These are phyloP conservation scores for Mylabris sibirica DNA, from an alignment of 2,888 invertebrate species.

Conservation along the genomic window DNA sequence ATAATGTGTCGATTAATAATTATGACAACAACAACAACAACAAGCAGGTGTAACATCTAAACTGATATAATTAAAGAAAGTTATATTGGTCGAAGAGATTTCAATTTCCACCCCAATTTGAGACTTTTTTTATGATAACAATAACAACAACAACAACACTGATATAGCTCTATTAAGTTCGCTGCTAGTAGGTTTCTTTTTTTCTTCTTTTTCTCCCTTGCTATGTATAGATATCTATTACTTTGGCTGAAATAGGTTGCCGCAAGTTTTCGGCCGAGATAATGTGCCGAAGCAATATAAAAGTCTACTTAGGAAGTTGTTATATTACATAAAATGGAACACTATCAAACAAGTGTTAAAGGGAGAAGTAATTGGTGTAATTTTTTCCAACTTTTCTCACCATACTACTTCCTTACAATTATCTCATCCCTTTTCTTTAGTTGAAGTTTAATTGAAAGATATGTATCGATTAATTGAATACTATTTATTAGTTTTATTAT, in stretches of 20 bases:
- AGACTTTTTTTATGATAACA: neutral
- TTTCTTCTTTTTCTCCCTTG: neutral
- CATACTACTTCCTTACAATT: conserved; percentile 5
- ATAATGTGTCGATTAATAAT: neutral
- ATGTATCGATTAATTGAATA: neutral
- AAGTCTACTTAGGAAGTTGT: conserved; percentile 42
- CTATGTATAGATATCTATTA: conserved; percentile 1
- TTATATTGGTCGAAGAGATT: neutral
- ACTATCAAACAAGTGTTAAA: conserved; percentile 41
- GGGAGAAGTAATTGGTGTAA: conserved; percentile 35
- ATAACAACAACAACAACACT: neutral
- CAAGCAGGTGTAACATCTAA: neutral
- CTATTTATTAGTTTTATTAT: neutral
- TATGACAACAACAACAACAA: neutral
- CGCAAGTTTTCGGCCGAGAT: conserved; percentile 32
- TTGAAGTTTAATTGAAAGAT: neutral
- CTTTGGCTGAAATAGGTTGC: conserved; percentile 14
- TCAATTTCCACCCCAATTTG: neutral
- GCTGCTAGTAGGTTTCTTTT: neutral
- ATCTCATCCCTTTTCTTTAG: neutral
- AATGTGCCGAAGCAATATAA: conserved; percentile 42
- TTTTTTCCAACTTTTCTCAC: conserved; percentile 27
- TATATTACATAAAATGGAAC: conserved; percentile 40
- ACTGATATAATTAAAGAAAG: neutral
- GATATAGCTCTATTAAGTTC: neutral